Conservation (phyloP, 1,140 invertebrate genomes). For the Trissolcus basalis region DNA sequence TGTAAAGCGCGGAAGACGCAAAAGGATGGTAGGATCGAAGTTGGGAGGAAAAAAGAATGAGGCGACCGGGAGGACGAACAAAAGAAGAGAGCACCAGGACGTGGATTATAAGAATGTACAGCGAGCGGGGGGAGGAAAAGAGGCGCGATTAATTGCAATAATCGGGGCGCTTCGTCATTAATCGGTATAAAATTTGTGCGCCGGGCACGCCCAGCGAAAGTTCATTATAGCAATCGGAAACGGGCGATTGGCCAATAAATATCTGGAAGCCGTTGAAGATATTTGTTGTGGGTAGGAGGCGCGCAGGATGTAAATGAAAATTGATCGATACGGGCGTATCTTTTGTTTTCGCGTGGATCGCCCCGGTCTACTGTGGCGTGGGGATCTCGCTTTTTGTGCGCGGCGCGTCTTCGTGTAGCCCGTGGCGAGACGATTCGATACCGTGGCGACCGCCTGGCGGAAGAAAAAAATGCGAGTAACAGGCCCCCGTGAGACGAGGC, state of each 20-base stretch:
- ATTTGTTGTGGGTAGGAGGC: conserved; percentile 17
- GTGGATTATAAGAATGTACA: background rate
- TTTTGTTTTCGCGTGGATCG: conserved; percentile 40
- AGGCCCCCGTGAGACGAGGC: conserved; percentile 68
- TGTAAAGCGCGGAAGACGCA: no score
- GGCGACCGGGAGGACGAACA: no score
- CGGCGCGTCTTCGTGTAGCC: conserved; percentile 47
- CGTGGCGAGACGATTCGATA: conserved; percentile 67
- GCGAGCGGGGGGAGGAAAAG: background rate
- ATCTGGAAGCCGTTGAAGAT: conserved; percentile 34
- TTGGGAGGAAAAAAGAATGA: no score
- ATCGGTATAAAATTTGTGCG: conserved; percentile 26
- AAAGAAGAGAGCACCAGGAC: no score
- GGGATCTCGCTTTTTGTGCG: conserved; percentile 33
- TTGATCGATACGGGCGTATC: conserved; percentile 53
- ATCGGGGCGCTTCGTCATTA: conserved; percentile 30
- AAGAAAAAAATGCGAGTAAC: conserved; percentile 68
- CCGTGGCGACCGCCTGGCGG: conserved; percentile 61
- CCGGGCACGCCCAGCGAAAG: conserved; percentile 24
- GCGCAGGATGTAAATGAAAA: conserved; percentile 52
- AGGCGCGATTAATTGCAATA: conserved; percentile 20
- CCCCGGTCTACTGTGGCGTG: background rate
- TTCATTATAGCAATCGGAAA: conserved; percentile 38
- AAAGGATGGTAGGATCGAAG: no score
- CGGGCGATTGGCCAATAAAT: conserved; percentile 36